Percentiles rank a stretch among this genome's conserved stretches.
These are phyloP conservation scores for Alviniconcha strummeri DNA, from an alignment of 2,888 invertebrate genomes.

Conservation along the genomic window DNA sequence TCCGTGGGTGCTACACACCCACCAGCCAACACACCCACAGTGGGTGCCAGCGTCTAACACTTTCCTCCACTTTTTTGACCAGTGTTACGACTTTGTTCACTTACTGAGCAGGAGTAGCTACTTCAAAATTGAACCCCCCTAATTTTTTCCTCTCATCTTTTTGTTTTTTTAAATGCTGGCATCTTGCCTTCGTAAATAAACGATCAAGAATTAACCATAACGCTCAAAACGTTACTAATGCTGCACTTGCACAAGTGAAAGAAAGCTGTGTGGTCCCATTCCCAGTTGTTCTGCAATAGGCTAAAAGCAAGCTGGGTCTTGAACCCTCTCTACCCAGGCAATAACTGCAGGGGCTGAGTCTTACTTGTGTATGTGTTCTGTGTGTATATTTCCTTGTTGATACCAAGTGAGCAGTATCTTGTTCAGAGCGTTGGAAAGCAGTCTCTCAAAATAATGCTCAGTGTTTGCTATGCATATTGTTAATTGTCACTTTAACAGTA, in stretches of 20 bases:
- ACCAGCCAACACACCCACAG: not conserved
- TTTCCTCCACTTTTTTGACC: too few species aligned
- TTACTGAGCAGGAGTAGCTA: too few species aligned
- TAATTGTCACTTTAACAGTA: too few species aligned
- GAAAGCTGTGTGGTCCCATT: not conserved
- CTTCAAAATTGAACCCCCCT: not conserved
- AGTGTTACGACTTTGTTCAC: not conserved
- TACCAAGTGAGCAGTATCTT: not conserved
- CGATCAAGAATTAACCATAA: too few species aligned
- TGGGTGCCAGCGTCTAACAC: not conserved
- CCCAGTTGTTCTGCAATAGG: not conserved
- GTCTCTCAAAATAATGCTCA: too few species aligned
- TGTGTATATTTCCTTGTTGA: not conserved
- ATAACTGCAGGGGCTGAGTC: conserved; percentile 22
- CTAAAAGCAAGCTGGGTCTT: conserved; percentile 25
- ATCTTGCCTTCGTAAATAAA: too few species aligned
- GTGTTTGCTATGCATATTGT: too few species aligned
- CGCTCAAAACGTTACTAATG: not conserved
- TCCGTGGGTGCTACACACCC: not conserved
- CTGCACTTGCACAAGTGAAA: not conserved
- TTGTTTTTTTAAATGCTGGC: not conserved
- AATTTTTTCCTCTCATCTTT: not conserved
- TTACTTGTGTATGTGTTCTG: not conserved
- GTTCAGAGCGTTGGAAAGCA: too few species aligned
- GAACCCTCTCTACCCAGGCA: conserved; percentile 11